Conservation (phyloP, 2,797 vertebrate genomes). For the Epinephelus malabaricus region DNA sequence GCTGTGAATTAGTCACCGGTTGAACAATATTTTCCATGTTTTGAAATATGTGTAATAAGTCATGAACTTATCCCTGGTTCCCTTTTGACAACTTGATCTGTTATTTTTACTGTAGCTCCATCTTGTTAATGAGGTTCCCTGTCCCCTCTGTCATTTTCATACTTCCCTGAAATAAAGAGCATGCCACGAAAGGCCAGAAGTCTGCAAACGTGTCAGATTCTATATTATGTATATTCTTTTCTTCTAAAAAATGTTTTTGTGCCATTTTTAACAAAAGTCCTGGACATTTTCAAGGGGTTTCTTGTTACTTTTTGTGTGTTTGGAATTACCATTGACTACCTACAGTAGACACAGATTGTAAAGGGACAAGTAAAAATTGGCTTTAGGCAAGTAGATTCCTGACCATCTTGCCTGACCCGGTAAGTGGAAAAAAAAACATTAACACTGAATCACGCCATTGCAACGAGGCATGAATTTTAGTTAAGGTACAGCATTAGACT, state of each 20-base stretch:
- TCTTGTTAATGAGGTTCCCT: constrained; percentile 29
- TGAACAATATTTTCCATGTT: constrained; percentile 22
- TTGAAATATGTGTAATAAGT: constrained; percentile 39
- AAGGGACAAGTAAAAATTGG: too few relatives aligned
- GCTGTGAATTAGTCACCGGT: neutral
- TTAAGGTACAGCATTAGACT: too few relatives aligned
- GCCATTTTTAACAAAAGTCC: neutral
- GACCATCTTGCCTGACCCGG: too few relatives aligned
- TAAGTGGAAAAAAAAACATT: too few relatives aligned
- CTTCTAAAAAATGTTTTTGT: neutral
- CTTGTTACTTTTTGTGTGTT: neutral
- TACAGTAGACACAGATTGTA: too few relatives aligned
- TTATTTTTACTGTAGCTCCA: constrained; percentile 12
- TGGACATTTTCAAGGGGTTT: neutral
- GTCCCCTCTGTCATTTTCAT: constrained; percentile 33
- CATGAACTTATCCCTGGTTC: neutral
- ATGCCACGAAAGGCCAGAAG: constrained; percentile 47
- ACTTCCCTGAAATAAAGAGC: constrained; percentile 58
- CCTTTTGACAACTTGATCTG: neutral
- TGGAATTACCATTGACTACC: neutral
- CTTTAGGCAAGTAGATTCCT: too few relatives aligned
- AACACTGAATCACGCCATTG: too few relatives aligned
- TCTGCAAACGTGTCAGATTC: constrained; percentile 22
- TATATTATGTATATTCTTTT: neutral
- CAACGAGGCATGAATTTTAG: too few relatives aligned